Percentiles rank a stretch among this genome's conserved stretches.
Evolutionary conservation across 2,888 invertebrate species (phyloP).

Genomic region (Nasonovia ribisnigri): DNA sequence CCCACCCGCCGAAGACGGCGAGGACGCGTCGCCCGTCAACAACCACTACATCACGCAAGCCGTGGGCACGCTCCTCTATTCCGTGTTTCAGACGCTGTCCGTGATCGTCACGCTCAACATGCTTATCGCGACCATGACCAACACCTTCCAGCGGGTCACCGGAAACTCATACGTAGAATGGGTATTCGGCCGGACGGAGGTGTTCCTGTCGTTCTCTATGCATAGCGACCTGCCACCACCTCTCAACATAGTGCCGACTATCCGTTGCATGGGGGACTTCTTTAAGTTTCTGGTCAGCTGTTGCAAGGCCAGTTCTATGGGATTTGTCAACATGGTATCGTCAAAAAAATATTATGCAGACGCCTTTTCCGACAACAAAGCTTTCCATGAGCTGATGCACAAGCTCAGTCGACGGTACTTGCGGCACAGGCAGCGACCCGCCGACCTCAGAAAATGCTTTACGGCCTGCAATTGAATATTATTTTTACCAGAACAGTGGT

Average conservation of each 20-base stretch:
- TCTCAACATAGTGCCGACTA: constrained; percentile 72
- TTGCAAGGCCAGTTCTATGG: background rate
- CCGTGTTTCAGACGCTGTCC: constrained; percentile 78
- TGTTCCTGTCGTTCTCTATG: constrained; percentile 81
- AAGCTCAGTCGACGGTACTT: constrained; percentile 11
- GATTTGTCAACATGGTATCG: constrained; percentile 4
- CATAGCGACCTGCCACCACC: constrained; percentile 80
- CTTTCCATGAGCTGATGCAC: background rate
- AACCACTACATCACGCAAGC: constrained; percentile 76
- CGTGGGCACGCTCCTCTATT: constrained; percentile 79
- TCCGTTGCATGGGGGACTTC: background rate
- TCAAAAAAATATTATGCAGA: background rate
- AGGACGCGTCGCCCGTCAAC: constrained; percentile 72
- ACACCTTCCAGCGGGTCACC: constrained; percentile 71
- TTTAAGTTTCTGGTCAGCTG: background rate
- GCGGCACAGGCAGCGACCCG: background rate
- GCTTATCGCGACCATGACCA: constrained; percentile 82
- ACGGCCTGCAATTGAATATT: background rate
- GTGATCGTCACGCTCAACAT: constrained; percentile 83
- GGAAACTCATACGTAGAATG: constrained; percentile 77
- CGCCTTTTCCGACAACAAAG: background rate
- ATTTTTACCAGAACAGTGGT: no score
- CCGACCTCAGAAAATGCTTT: background rate
- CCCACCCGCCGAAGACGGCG: constrained; percentile 68
- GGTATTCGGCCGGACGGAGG: constrained; percentile 83